Evolutionary conservation across 2,113 vertebrate genomes (phyloP), one percentile per base, ranked within the genome.

Genomic region (Passer domesticus): DNA sequence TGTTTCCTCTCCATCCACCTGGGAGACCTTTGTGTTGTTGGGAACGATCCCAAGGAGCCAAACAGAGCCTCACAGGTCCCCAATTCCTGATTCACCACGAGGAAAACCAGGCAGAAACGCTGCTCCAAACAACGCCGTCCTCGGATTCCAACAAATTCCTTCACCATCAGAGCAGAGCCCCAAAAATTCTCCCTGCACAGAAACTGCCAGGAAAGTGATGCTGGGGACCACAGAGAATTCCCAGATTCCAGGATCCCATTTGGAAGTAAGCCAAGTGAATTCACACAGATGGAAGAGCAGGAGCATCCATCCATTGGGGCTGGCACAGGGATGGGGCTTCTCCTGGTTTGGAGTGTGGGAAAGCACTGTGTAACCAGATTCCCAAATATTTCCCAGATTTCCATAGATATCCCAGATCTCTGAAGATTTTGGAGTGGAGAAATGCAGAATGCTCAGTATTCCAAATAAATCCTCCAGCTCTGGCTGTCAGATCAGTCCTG

Each of bases 301-400:
- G 60, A 74, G 23, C 25, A 69, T 37, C 66, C 41, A 6, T 1
- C 10, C 2, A 2, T 18, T 9, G 4, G 44, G 18, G 13, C 30
- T 28, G 22, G 64, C n/a, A 21, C 2, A 27, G 37, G 46, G 52
- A 28, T 13, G 53, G 13, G 39, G 20, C 22, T 39, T 47, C n/a
- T 39, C 33, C 62, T 5, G 5, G 3, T 27, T 4, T 6, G 16
- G 58, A 37, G n/a, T 0, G 5, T 6, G 6, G 3, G 8, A 77
- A 39, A 37, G 35, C 47, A 15, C 44, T 3, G 5, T 6, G 3
- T 11, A 46, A 24, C 37, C 72, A 23, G 25, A 69, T 68, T 53
- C 39, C 20, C 4, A 39, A 50, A 14, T 37, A 47, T 27, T 41
- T 35, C 25, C 39, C 28, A 25, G 20, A 68, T 75, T 76, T 53